Percentiles rank a stretch among this genome's conserved stretches.
Conservation (phyloP, 2,797 vertebrate species). For the Euphonia xanthogaster region DNA sequence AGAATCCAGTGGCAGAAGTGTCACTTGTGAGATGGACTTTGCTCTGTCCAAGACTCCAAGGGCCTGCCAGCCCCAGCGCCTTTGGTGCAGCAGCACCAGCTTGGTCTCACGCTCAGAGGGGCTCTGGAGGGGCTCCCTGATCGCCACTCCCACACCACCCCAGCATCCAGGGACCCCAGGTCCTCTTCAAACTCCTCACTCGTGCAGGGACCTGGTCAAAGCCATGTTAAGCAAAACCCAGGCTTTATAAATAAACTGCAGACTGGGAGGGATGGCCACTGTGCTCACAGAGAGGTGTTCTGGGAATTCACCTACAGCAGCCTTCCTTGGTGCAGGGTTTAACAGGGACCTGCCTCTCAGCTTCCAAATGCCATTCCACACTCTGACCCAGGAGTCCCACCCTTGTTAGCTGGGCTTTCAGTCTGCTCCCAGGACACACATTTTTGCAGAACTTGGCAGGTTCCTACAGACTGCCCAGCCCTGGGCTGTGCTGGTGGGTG, state of each 20-base stretch:
- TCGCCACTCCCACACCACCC: neutral
- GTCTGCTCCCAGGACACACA: neutral
- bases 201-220: neutral
- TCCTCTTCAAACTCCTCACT: neutral
- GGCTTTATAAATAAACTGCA: neutral
- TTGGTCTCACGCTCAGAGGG: too few relatives aligned
- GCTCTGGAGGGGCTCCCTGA: neutral
- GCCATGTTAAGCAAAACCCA: neutral
- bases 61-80: neutral
- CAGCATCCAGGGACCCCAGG: neutral
- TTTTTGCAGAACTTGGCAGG: neutral
- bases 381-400: too few relatives aligned
- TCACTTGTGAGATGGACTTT: neutral
- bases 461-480: neutral
- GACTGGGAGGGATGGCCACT: fast-evolving
- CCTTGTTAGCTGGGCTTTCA: too few relatives aligned
- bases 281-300: neutral
- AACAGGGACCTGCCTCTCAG: neutral
- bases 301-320: neutral
- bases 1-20: neutral
- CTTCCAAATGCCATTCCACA: neutral
- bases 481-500: fast-evolving
- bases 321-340: neutral
- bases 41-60: fast-evolving
- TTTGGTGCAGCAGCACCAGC: neutral